These are phyloP conservation scores for Styela clava DNA, from an alignment of 23 tunicate species.

Conservation along the genomic window DNA sequence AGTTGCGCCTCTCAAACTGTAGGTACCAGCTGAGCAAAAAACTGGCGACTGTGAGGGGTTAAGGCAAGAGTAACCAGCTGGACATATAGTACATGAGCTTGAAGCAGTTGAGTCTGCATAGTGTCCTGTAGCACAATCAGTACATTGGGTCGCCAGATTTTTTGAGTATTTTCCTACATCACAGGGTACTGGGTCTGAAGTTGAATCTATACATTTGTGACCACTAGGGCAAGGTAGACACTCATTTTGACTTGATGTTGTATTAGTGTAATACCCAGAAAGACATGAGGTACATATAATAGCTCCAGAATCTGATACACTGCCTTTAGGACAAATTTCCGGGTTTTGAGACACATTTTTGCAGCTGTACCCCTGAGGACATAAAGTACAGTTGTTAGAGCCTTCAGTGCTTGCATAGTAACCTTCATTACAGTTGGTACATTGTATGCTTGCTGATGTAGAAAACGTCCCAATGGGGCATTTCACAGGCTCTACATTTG, in stretches of 20 bases:
- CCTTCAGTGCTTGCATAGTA: constrained; percentile 35
- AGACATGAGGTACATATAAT: neutral
- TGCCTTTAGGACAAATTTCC: constrained; percentile 1
- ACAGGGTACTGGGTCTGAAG: constrained; percentile 33
- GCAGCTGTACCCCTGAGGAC: constrained; percentile 77
- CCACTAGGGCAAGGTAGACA: constrained; percentile 70
- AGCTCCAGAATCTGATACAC: neutral
- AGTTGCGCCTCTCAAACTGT: neutral
- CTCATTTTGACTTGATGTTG: neutral
- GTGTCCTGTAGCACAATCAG: constrained; percentile 6
- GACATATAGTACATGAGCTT: constrained; percentile 33
- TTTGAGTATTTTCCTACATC: constrained; percentile 54
- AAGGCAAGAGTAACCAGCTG: constrained; percentile 30
- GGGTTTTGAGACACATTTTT: neutral
- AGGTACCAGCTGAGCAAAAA: constrained; percentile 45
- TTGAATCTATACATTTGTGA: constrained; percentile 21
- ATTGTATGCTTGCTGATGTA: constrained; percentile 8
- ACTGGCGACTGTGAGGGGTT: constrained; percentile 28
- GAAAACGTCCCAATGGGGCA: constrained; percentile 13
- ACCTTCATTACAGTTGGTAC: constrained; percentile 46
- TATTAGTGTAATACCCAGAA: constrained; percentile 10
- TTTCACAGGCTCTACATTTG: neutral
- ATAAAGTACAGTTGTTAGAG: constrained; percentile 25
- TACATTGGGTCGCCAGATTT: constrained; percentile 28
- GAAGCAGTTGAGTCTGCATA: neutral